A percentile compares a stretch with the other conserved stretches of the same genome.
Evolutionary conservation across 2,797 vertebrate species (phyloP).

Genomic region (Gallinago stenura): DNA sequence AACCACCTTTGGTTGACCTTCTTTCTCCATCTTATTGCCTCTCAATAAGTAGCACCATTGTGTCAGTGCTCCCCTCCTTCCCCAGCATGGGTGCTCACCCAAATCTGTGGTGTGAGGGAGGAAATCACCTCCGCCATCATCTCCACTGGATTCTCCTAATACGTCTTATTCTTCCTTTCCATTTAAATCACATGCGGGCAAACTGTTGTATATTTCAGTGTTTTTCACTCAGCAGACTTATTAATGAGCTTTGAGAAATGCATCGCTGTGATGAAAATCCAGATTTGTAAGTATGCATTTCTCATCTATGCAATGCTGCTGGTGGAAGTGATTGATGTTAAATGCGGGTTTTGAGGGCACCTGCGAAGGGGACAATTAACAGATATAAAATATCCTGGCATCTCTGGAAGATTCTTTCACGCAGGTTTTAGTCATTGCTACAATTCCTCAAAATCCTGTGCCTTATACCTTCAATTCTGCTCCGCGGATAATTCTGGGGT

Average conservation of each 20-base stretch:
- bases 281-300: background rate
- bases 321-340: background rate
- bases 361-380: background rate
- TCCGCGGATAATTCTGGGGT: background rate
- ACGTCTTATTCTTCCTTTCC: background rate
- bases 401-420: background rate
- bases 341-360: background rate
- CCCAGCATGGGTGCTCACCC: accelerated
- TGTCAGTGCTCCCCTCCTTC: background rate
- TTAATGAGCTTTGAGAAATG: background rate
- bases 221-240: background rate
- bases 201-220: background rate
- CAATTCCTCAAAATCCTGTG: background rate
- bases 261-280: background rate
- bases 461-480: background rate
- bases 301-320: background rate
- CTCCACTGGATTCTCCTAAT: background rate
- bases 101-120: background rate
- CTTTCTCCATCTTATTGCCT: background rate
- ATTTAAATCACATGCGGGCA: background rate
- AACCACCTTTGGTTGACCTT: background rate
- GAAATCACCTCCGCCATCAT: background rate
- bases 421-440: background rate
- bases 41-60: too few relatives aligned
- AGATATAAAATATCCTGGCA: background rate